A percentile compares a stretch with the other conserved stretches of the same genome.
phyloP scores from a whole-genome alignment of 2,113 vertebrate genomes.

The Microcebus jonahi region DNA sequence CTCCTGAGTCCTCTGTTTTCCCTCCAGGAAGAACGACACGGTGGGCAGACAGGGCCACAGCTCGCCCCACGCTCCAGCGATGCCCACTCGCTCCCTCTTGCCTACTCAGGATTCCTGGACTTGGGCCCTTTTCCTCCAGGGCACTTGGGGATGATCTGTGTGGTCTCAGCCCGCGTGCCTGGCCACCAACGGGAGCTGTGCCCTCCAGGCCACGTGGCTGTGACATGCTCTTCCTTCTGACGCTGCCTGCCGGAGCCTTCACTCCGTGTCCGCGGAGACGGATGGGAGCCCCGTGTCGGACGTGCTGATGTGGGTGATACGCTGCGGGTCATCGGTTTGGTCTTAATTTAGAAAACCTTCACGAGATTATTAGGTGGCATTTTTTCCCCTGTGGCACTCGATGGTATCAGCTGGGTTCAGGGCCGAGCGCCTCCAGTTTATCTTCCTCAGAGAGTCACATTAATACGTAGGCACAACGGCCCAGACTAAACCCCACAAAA shows the following conservation, averaged over 20 bases:
- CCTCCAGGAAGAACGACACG: neutral
- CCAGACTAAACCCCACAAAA: neutral
- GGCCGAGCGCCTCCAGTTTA: constrained; percentile 52
- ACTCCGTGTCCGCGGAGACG: neutral
- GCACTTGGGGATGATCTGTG: accelerated
- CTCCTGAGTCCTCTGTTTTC: neutral
- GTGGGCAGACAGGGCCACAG: neutral
- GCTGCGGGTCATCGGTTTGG: constrained; percentile 56
- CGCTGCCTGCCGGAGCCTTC: neutral
- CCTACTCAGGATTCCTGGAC: no score
- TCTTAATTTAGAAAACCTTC: constrained; percentile 76
- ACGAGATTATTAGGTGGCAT: constrained; percentile 29
- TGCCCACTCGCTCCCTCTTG: accelerated
- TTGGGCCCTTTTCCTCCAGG: neutral
- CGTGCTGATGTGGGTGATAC: constrained; percentile 12
- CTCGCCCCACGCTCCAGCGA: accelerated
- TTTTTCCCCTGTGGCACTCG: neutral
- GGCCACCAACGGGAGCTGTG: neutral
- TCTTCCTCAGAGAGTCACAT: constrained; percentile 55
- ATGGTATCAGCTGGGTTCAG: constrained; percentile 59
- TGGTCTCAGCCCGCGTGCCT: neutral
- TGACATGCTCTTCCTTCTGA: neutral
- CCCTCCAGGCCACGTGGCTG: neutral
- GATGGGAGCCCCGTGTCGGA: neutral
- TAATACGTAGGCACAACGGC: neutral